Evolutionary conservation across 2,888 invertebrate genomes (phyloP), one percentile per base, ranked within the genome.

Genomic region (Galeopsomyia nigrocyanea): DNA sequence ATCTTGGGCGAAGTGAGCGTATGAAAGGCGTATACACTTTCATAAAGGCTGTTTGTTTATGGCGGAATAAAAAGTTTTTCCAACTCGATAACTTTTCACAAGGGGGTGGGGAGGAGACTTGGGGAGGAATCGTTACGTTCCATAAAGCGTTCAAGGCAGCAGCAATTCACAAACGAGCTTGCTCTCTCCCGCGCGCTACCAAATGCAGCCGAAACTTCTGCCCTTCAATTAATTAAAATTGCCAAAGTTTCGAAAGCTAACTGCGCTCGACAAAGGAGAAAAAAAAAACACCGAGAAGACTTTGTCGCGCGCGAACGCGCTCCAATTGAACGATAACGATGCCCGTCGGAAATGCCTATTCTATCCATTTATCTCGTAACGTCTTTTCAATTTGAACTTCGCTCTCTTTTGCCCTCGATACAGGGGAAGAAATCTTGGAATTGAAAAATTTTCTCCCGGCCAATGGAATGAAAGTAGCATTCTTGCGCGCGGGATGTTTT

Each of bases 141-240:
- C 39, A 58, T 58, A 17, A 46, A 58, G 19, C 58, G 46, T 58
- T 31, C n/a, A 31, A 58, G 57, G n/a, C n/a, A n/a, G 57, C 10
- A 17, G 57, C n/a, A 58, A 39, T 58, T 58, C 31, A 26, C 57
- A 31, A 26, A 39, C 39, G 57, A 58, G n/a, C 21, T 26, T 0
- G 16, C 55, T 31, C 39, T 39, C 13, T 39, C 39, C 7, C 39
- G 2, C 39, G 1, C 13, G 10, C 39, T 39, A 39, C 39, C 13
- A n/a, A 57, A 57, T 57, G n/a, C 57, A 31, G 26, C 31, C 17
- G 26, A 46, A 47, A 47, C 63, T 63, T 65, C 13, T 49, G 7
- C 47, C 26, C 53, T 68, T 61, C 53, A 39, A 61, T 61, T 68
- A 68, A 68, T 68, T 68, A 68, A 68, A 68, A 68, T 67, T 67